A percentile compares a stretch with the other conserved stretches of the same genome.
Evolutionary conservation across 1,140 invertebrate species (phyloP).

Genomic region (Tetramorium alpestre): DNA sequence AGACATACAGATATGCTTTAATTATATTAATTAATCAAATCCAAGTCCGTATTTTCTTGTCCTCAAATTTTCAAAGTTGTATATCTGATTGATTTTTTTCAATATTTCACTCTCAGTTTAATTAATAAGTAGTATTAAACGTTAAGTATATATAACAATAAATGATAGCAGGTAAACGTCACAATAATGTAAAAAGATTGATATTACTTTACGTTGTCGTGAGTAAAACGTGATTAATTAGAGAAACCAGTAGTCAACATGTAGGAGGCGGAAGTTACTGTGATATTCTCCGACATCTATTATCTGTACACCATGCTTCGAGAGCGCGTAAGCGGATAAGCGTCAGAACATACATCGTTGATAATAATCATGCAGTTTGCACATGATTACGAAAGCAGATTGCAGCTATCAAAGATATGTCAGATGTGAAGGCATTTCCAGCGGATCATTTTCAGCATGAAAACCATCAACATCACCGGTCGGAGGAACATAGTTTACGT

Average conservation of each 20-base stretch:
- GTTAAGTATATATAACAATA: not conserved
- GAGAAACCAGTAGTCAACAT: not conserved
- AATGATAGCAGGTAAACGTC: not conserved
- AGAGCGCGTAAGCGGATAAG: constrained; percentile 34
- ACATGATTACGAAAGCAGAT: constrained; percentile 34
- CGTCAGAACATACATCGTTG: not conserved
- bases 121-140: not conserved
- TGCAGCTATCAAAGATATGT: not conserved
- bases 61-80: not conserved
- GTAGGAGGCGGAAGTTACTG: not conserved
- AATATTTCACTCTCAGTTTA: not conserved
- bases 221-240: constrained; percentile 24
- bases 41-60: not conserved
- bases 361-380: constrained; percentile 30
- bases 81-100: too few relatives aligned
- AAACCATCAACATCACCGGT: not conserved
- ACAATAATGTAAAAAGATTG: not conserved
- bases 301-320: constrained; percentile 30
- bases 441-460: not conserved
- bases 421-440: not conserved
- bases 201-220: not conserved
- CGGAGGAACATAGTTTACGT: not conserved
- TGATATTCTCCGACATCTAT: constrained; percentile 45
- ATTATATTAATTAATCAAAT: not conserved
- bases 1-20: not conserved